These are phyloP conservation scores for Grantiella picta DNA, from an alignment of 2,113 vertebrate species.

Conservation along the genomic window DNA sequence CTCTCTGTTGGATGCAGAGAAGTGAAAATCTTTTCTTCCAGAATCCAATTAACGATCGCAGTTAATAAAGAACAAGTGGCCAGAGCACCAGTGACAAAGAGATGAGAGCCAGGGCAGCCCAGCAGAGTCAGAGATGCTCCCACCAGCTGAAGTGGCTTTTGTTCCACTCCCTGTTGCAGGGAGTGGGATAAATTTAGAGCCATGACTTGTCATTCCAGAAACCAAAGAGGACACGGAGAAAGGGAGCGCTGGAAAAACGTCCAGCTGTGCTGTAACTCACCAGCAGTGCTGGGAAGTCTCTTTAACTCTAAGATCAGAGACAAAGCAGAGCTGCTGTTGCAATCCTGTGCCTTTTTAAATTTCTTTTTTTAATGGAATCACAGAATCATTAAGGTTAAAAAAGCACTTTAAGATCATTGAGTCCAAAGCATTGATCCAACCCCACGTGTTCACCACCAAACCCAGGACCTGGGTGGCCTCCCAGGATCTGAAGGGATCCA, in stretches of 20 bases:
- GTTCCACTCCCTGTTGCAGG: background rate
- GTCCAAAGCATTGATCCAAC: background rate
- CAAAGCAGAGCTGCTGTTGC: background rate
- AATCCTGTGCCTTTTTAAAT: background rate
- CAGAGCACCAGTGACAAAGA: background rate
- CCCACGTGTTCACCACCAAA: background rate
- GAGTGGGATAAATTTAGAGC: background rate
- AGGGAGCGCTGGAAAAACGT: background rate
- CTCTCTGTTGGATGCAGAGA: background rate
- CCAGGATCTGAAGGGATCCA: background rate
- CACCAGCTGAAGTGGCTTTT: background rate
- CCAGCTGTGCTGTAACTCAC: background rate
- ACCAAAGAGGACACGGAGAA: background rate
- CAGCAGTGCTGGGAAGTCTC: background rate
- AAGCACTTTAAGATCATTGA: background rate
- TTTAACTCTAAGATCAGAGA: background rate
- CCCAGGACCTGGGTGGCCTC: background rate
- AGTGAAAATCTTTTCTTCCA: background rate
- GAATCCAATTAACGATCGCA: slow-evolving; percentile 3
- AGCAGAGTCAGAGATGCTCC: background rate
- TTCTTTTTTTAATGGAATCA: background rate
- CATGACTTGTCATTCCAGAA: background rate
- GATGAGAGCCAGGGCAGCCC: background rate
- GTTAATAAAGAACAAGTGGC: slow-evolving; percentile 11
- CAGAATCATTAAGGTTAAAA: background rate